Conservation (phyloP, 2,888 invertebrate species). For the Eilema depressum region DNA sequence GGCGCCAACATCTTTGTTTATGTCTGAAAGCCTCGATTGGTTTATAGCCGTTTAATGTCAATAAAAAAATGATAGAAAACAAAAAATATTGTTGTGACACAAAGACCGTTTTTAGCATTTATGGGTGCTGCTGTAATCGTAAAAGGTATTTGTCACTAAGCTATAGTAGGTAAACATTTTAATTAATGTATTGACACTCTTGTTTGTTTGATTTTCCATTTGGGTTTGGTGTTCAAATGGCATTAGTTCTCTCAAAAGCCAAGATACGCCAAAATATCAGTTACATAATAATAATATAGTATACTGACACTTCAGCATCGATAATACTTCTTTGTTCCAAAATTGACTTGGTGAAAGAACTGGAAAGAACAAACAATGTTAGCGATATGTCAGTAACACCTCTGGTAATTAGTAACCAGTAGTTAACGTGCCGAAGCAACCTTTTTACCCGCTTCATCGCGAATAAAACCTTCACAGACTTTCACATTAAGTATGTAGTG, state of each 20-base stretch:
- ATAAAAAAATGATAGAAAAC: constrained; percentile 49
- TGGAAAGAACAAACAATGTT: background rate
- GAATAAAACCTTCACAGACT: too few species aligned
- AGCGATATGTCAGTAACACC: background rate
- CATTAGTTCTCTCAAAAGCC: too few species aligned
- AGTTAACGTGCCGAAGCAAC: background rate
- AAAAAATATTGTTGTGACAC: constrained; percentile 43
- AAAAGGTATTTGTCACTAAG: constrained; percentile 24
- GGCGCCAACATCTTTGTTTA: constrained; percentile 70
- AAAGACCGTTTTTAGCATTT: constrained; percentile 34
- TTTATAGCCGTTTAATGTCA: constrained; percentile 55
- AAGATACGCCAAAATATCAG: too few species aligned
- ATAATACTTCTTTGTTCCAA: background rate
- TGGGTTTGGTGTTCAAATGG: too few species aligned
- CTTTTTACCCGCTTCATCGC: too few species aligned
- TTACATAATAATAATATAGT: too few species aligned
- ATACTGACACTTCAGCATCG: too few species aligned
- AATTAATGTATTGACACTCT: constrained; percentile 8
- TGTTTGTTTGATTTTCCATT: background rate
- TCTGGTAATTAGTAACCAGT: background rate
- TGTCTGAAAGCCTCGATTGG: constrained; percentile 60
- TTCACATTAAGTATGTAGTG: too few species aligned
- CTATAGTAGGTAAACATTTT: constrained; percentile 16
- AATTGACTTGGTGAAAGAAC: background rate
- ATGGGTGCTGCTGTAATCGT: constrained; percentile 21